A percentile compares a stretch with the other conserved stretches of the same genome.
phyloP scores from a whole-genome alignment of 2,113 vertebrate species.

The Puntigrus tetrazona region DNA sequence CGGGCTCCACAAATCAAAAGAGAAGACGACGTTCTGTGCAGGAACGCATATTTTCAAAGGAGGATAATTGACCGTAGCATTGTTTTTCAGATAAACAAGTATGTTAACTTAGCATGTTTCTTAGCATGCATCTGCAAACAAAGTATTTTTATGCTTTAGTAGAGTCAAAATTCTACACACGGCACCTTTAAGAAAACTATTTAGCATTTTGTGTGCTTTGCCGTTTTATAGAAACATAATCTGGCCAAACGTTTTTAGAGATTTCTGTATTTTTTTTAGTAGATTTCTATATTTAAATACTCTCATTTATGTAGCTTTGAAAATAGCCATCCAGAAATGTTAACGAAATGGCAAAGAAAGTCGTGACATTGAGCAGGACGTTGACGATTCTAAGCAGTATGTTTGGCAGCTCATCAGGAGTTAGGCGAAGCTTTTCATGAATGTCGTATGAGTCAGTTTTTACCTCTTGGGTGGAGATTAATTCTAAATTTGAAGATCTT shows the following conservation, averaged over 20 bases:
- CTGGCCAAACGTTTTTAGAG: not conserved
- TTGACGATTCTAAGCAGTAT: not conserved
- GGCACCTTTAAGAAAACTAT: not conserved
- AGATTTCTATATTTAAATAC: not conserved
- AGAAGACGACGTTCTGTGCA: too few relatives aligned
- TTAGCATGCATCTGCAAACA: too few relatives aligned
- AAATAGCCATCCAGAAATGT: not conserved
- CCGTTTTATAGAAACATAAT: not conserved
- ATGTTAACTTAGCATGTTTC: too few relatives aligned
- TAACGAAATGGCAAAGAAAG: not conserved
- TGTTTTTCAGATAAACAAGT: too few relatives aligned
- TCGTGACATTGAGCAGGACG: not conserved
- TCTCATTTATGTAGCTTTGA: not conserved
- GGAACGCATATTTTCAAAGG: too few relatives aligned
- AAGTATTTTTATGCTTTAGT: too few relatives aligned
- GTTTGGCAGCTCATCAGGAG: not conserved
- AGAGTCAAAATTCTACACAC: too few relatives aligned
- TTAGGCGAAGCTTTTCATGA: not conserved
- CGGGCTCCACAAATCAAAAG: too few relatives aligned
- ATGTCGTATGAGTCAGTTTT: not conserved
- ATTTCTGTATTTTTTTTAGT: not conserved
- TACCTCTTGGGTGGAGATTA: not conserved
- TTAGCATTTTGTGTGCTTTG: not conserved
- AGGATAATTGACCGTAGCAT: too few relatives aligned
- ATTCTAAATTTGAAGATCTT: slow-evolving; percentile 13